phyloP scores from a whole-genome alignment of 2,888 invertebrate genomes.

The Limenitis camilla region DNA sequence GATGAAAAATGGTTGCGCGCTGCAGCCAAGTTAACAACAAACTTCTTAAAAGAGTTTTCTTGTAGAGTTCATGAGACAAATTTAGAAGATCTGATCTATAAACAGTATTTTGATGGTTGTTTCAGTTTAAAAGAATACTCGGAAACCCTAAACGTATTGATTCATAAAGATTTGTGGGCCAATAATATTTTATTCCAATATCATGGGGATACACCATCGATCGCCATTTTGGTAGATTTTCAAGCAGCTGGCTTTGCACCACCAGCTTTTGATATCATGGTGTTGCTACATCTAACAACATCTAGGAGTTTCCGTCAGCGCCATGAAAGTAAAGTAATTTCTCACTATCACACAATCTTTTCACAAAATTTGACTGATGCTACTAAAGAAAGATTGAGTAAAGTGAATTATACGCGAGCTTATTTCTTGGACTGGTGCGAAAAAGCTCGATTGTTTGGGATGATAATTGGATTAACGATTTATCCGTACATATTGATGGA shows the following conservation, averaged over 20 bases:
- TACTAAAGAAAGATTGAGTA: slow-evolving; percentile 33
- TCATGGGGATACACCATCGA: slow-evolving; percentile 34
- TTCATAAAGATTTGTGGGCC: slow-evolving; percentile 56
- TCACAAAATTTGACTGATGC: slow-evolving; percentile 29
- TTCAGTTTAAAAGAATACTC: slow-evolving; percentile 34
- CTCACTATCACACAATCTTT: slow-evolving; percentile 42
- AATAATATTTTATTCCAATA: slow-evolving; percentile 58
- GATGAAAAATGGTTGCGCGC: too few species aligned
- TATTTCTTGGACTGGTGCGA: slow-evolving; percentile 23
- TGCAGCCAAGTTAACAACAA: too few species aligned
- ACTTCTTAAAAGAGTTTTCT: too few species aligned
- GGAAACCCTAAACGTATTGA: slow-evolving; percentile 43
- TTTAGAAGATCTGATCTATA: too few species aligned
- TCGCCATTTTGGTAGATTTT: slow-evolving; percentile 49
- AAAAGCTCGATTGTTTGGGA: slow-evolving; percentile 21
- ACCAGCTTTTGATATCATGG: too few species aligned
- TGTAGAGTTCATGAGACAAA: too few species aligned
- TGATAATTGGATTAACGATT: slow-evolving; percentile 24
- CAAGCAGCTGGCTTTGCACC: slow-evolving; percentile 26
- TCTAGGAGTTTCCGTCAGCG: slow-evolving; percentile 34
- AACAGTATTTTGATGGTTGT: slow-evolving; percentile 29
- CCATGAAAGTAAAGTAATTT: slow-evolving; percentile 35
- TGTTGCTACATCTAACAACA: too few species aligned
- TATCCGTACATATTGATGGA: slow-evolving; percentile 35
- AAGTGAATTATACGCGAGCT: slow-evolving; percentile 26